Conservation (phyloP, 2,113 vertebrate species). For the Craseonycteris thonglongyai region DNA sequence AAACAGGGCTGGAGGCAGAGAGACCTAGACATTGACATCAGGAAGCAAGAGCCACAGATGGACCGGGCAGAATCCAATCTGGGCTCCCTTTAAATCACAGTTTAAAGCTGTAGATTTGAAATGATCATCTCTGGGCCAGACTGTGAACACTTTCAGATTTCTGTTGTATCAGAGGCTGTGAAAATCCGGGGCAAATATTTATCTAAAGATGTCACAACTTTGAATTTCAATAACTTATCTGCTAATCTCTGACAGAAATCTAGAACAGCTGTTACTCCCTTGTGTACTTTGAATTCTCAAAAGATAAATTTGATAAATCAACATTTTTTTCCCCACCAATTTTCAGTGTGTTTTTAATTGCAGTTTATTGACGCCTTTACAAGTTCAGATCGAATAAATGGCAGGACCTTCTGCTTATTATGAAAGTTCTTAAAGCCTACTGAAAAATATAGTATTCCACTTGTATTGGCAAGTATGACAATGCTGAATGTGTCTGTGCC, state of each 20-base stretch:
- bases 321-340: neutral
- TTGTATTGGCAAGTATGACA: neutral
- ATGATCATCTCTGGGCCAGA: constrained; percentile 28
- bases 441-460: neutral
- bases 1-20: neutral
- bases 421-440: neutral
- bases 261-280: constrained; percentile 52
- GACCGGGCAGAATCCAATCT: neutral
- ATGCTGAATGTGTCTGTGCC: neutral
- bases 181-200: constrained; percentile 71
- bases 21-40: neutral
- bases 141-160: constrained; percentile 38
- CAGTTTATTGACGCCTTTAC: constrained; percentile 18
- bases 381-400: constrained; percentile 24
- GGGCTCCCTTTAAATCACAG: neutral
- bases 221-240: constrained; percentile 64
- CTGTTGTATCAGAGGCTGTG: constrained; percentile 58
- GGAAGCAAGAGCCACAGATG: neutral
- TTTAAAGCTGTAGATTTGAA: constrained; percentile 28
- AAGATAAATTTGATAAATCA: constrained; percentile 39
- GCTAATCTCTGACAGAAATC: constrained; percentile 47
- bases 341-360: constrained; percentile 18
- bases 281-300: constrained; percentile 55
- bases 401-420: neutral
- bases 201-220: constrained; percentile 69